These are phyloP conservation scores for Petrosia ficiformis DNA, from an alignment of 37 sponge, comb jelly and placozoan species.

Conservation along the genomic window DNA sequence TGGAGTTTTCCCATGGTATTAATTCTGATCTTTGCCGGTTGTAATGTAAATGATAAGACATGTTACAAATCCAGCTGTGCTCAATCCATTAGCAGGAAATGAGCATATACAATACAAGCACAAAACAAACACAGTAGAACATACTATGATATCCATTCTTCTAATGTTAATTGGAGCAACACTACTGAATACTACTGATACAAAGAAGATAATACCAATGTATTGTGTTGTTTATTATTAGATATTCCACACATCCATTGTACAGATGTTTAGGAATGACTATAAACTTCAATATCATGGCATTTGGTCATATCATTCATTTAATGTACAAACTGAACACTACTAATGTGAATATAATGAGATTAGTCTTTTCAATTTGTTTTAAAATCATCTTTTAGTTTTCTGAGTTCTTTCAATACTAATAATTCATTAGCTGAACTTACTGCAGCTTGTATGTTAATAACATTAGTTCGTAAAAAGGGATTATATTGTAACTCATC, in stretches of 20 bases:
- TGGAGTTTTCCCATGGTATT: slow-evolving; percentile 40
- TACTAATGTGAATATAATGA: too few species aligned
- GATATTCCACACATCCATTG: slow-evolving; percentile 37
- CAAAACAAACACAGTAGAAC: slow-evolving; percentile 60
- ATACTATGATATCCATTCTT: slow-evolving; percentile 13
- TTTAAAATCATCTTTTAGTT: slow-evolving; percentile 22
- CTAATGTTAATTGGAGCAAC: slow-evolving; percentile 14
- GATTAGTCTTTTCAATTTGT: too few species aligned
- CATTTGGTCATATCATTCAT: too few species aligned
- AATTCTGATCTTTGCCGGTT: slow-evolving; percentile 20
- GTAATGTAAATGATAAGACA: slow-evolving; percentile 12
- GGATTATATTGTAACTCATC: slow-evolving; percentile 74
- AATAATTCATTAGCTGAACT: slow-evolving; percentile 7
- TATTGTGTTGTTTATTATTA: slow-evolving; percentile 44
- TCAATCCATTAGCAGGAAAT: slow-evolving; percentile 42
- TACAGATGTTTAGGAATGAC: slow-evolving; percentile 48
- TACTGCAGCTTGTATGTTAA: slow-evolving; percentile 18
- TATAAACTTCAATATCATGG: slow-evolving; percentile 22
- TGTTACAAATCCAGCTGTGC: neutral
- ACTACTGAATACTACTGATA: slow-evolving; percentile 25
- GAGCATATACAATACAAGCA: slow-evolving; percentile 50
- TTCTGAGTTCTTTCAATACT: slow-evolving; percentile 20
- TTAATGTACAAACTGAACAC: too few species aligned
- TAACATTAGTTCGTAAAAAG: slow-evolving; percentile 37
- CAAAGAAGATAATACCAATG: slow-evolving; percentile 61